Evolutionary conservation across 2,113 vertebrate genomes (phyloP).

Genomic region (Rhinichthys klamathensis): DNA sequence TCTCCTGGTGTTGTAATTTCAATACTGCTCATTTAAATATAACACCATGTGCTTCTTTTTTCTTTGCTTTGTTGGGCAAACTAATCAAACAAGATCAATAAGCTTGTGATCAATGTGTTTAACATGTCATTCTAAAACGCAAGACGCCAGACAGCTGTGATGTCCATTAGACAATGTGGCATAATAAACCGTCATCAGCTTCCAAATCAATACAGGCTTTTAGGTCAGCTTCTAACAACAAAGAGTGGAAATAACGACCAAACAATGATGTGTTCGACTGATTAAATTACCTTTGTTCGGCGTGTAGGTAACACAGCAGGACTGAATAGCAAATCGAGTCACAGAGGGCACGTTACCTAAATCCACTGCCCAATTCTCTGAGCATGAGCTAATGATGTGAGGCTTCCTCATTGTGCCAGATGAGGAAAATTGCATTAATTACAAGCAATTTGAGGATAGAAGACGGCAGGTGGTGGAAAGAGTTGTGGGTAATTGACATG

Average conservation of each 20-base stretch:
- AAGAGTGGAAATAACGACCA: background rate
- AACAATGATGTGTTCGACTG: slow-evolving; percentile 26
- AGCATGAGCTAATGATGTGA: slow-evolving; percentile 47
- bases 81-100: slow-evolving; percentile 50
- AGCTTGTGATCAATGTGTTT: slow-evolving; percentile 42
- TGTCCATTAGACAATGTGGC: slow-evolving; percentile 17
- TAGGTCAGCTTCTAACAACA: background rate
- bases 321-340: slow-evolving; percentile 39
- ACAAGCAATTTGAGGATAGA: slow-evolving; percentile 48
- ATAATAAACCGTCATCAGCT: slow-evolving; percentile 21
- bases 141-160: slow-evolving; percentile 42
- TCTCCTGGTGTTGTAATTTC: slow-evolving; percentile 12
- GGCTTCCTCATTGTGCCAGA: slow-evolving; percentile 32
- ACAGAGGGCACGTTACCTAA: slow-evolving; percentile 36
- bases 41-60: background rate
- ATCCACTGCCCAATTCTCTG: slow-evolving; percentile 15
- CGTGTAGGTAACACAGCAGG: slow-evolving; percentile 22
- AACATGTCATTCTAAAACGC: slow-evolving; percentile 15
- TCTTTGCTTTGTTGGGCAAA: background rate
- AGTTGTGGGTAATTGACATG: slow-evolving; percentile 54
- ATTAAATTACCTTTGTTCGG: slow-evolving; percentile 45
- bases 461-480: slow-evolving; percentile 52
- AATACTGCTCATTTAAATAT: slow-evolving; percentile 26
- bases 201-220: slow-evolving; percentile 22
- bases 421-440: slow-evolving; percentile 56